A percentile compares a stretch with the other conserved stretches of the same genome.
These are phyloP conservation scores for Lucilia sericata DNA, from an alignment of 1,140 invertebrate species.

Conservation along the genomic window DNA sequence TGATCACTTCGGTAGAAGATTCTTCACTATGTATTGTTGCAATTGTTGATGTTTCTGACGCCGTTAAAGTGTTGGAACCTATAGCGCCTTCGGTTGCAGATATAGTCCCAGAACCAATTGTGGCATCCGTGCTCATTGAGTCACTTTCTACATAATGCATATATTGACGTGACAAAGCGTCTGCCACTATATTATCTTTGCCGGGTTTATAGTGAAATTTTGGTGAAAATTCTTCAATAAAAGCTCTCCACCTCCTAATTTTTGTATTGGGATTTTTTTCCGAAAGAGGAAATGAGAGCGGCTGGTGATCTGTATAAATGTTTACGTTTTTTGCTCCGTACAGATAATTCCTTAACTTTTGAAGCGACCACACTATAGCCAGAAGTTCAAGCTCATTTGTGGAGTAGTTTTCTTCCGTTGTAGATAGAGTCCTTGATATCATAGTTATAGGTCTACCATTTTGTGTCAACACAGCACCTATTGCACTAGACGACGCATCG, in stretches of 20 bases:
- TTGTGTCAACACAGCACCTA: conserved; percentile 62
- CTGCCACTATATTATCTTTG: background rate
- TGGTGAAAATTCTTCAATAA: background rate
- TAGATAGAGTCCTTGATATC: conserved; percentile 39
- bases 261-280: background rate
- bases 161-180: background rate
- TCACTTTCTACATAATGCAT: background rate
- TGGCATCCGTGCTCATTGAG: background rate
- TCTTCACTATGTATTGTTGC: background rate
- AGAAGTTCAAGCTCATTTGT: conserved; percentile 45
- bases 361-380: conserved; percentile 45
- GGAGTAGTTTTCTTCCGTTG: conserved; percentile 39
- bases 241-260: background rate
- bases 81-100: no score
- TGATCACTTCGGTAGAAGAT: background rate
- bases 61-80: no score
- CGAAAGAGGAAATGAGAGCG: conserved; percentile 27
- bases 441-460: conserved; percentile 36
- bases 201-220: background rate
- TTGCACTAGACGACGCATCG: conserved; percentile 55
- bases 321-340: background rate
- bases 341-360: background rate
- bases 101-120: no score
- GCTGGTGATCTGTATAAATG: conserved; percentile 44
- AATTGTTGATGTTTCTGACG: background rate